These are phyloP conservation scores for Tachina grossa DNA, from an alignment of 2,888 invertebrate species.

Conservation along the genomic window DNA sequence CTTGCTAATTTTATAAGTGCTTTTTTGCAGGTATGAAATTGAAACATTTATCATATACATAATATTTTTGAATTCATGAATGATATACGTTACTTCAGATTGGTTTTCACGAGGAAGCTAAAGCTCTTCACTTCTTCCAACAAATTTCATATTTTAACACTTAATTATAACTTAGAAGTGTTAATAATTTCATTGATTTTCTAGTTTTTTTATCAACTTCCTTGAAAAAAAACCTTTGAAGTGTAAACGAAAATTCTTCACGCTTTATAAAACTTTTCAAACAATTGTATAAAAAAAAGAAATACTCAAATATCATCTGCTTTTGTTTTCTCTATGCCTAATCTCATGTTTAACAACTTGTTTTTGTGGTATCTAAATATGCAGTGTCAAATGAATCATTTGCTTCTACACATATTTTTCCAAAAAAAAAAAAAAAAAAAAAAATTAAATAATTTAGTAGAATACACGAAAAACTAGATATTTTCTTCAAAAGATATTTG, in stretches of 20 bases:
- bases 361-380: constrained; percentile 76
- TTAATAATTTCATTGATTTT: constrained; percentile 68
- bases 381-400: constrained; percentile 80
- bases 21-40: constrained; percentile 89
- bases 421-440: too few species aligned
- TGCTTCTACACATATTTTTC: constrained; percentile 39
- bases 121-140: constrained; percentile 18
- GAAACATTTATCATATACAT: neutral
- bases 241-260: constrained; percentile 81
- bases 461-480: constrained; percentile 80
- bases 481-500: constrained; percentile 74
- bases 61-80: neutral
- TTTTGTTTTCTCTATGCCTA: constrained; percentile 64
- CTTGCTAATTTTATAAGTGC: constrained; percentile 97
- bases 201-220: constrained; percentile 49
- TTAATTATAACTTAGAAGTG: constrained; percentile 64
- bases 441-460: constrained; percentile 77
- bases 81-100: constrained; percentile 33
- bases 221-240: constrained; percentile 77
- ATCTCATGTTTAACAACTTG: constrained; percentile 70
- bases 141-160: constrained; percentile 60
- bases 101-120: neutral
- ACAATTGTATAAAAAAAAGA: constrained; percentile 43
- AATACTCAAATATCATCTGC: constrained; percentile 80
- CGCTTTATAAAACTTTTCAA: constrained; percentile 78